These are phyloP conservation scores for Catharus ustulatus DNA, from an alignment of 2,797 vertebrate genomes.

Conservation along the genomic window DNA sequence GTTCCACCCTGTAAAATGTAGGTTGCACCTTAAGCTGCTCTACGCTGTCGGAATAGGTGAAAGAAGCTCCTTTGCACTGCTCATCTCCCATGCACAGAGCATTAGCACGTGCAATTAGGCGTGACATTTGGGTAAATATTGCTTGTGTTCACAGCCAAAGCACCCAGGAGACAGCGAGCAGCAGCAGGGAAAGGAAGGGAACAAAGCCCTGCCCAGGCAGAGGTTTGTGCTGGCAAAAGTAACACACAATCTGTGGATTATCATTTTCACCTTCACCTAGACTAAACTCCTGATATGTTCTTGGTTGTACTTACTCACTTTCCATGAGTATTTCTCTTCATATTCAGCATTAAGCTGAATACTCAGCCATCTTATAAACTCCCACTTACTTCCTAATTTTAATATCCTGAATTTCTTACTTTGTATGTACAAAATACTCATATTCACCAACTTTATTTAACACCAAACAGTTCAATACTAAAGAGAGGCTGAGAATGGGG, in stretches of 20 bases:
- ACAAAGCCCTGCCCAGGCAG: not conserved
- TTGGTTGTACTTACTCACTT: not conserved
- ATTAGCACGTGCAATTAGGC: slow-evolving; percentile 1
- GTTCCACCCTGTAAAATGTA: not conserved
- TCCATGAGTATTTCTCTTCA: not conserved
- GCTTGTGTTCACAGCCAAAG: not conserved
- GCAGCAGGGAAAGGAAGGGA: not conserved
- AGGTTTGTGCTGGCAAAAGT: not conserved
- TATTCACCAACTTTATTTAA: not conserved
- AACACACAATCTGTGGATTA: not conserved
- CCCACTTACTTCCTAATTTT: not conserved
- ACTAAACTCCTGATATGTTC: not conserved
- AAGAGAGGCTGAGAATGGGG: not conserved
- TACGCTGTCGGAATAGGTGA: not conserved
- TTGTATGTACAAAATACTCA: not conserved
- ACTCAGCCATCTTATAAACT: not conserved
- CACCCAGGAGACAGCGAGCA: not conserved
- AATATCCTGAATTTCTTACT: not conserved
- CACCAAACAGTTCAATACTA: not conserved
- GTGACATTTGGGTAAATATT: slow-evolving; percentile 10
- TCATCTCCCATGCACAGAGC: not conserved
- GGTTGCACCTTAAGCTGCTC: not conserved
- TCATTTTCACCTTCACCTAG: not conserved
- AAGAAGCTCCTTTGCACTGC: not conserved
- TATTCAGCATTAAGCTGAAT: not conserved